These are phyloP conservation scores for Paramisgurnus dabryanus DNA, from an alignment of 2,113 vertebrate species.

Conservation along the genomic window DNA sequence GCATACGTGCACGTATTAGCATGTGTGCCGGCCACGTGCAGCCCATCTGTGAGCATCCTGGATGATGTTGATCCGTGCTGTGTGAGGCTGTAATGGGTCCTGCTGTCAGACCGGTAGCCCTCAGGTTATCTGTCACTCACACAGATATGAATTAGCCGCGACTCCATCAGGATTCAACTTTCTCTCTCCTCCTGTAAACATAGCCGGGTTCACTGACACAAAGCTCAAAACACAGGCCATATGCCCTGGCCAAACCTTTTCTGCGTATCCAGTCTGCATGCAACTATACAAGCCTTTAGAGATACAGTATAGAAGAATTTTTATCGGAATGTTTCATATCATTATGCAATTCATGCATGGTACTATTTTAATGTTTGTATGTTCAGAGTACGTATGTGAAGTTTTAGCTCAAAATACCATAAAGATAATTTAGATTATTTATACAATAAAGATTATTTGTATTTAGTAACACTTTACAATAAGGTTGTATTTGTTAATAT, in stretches of 20 bases:
- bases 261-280: constrained; percentile 17
- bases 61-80: constrained; percentile 76
- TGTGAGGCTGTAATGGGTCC: constrained; percentile 78
- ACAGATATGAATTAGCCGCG: constrained; percentile 73
- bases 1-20: constrained; percentile 10
- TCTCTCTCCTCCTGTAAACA: constrained; percentile 68
- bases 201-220: constrained; percentile 56
- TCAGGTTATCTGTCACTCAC: constrained; percentile 80
- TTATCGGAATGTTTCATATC: too few species aligned
- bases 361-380: too few species aligned
- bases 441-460: too few species aligned
- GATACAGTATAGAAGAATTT: too few species aligned
- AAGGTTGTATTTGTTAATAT: too few species aligned
- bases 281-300: too few species aligned
- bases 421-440: too few species aligned
- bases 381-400: too few species aligned
- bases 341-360: too few species aligned
- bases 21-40: constrained; percentile 7
- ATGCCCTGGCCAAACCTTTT: constrained; percentile 30
- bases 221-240: constrained; percentile 55
- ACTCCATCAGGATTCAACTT: constrained; percentile 70
- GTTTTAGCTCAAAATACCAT: too few species aligned
- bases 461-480: too few species aligned
- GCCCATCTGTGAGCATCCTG: constrained; percentile 55
- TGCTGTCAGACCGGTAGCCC: constrained; percentile 71